Evolutionary conservation across 2,797 vertebrate genomes (phyloP), one percentile per base, ranked within the genome.

Genomic region (Cynopterus sphinx): DNA sequence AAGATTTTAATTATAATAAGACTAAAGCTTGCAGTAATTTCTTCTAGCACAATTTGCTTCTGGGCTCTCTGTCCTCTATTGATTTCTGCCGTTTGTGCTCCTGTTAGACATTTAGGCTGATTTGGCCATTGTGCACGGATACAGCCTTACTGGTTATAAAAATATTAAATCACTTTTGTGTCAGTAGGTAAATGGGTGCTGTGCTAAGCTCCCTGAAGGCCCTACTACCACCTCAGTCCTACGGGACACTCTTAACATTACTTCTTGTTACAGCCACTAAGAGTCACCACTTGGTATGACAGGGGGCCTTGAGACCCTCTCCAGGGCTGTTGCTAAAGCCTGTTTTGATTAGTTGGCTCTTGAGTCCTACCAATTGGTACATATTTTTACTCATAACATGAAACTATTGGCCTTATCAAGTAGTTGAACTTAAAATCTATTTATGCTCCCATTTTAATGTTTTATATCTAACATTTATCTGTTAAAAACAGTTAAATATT

Each of bases 1-100:
- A 94, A 87, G 36, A 77, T 87, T 95, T 97, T 94, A 96, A 96
- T 96, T 97, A 95, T 86, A 87, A 39, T 68, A 87, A 93, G 70
- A 87, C 67, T 68, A 55, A 96, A 33, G 74, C 55, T 90, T 96
- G 55, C 33, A 49, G 68, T 91, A 82, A 94, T 96, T 67, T 88
- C 59, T 28, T 36, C 65, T 93, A 78, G 51, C 71, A 93, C 77
- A 95, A 71, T 90, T 95, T 91, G 90, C 90, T 92, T 88, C 81
- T 90, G 88, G 86, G 63, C 33, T 51, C 55, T 96, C 33, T 51
- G 55, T 96, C 53, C 46, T 83, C 24, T 96, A 43, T 87, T 96
- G 96, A 96, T 96, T 97, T 96, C 71, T 91, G 74, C 55, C 36
- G 63, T 95, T 91, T 59, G 21, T 97, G 74, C 89, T 95, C 93